Evolutionary conservation across 1,140 invertebrate species (phyloP).

Genomic region (Galendromus occidentalis): DNA sequence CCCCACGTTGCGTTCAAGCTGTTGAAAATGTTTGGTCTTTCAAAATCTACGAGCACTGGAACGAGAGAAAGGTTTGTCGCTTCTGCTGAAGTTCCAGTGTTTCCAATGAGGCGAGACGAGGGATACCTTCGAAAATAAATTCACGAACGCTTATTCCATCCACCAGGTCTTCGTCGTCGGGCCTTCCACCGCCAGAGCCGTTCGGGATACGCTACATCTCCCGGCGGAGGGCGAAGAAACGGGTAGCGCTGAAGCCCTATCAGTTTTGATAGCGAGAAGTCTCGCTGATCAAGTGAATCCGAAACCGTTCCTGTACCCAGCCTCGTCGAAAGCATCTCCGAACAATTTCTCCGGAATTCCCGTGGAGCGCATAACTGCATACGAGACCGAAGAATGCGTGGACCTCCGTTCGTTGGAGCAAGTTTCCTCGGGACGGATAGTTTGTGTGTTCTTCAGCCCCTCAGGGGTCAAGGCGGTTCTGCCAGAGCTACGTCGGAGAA

Average conservation of each 20-base stretch:
- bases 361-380: neutral
- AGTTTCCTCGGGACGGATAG: neutral
- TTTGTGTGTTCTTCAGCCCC: slow-evolving; percentile 1
- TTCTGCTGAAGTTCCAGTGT: too few relatives aligned
- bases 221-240: neutral
- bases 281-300: neutral
- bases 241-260: neutral
- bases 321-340: neutral
- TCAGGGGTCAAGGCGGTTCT: neutral
- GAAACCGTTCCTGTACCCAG: neutral
- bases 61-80: neutral
- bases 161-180: slow-evolving; percentile 1
- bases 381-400: neutral
- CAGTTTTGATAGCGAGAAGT: neutral
- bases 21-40: neutral
- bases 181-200: neutral
- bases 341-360: neutral
- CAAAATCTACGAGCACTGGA: slow-evolving; percentile 10
- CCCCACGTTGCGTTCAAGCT: neutral
- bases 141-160: too few relatives aligned
- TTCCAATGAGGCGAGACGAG: too few relatives aligned
- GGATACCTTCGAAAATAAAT: too few relatives aligned
- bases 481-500: neutral
- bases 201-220: neutral
- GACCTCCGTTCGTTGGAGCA: slow-evolving; percentile 6